A percentile compares a stretch with the other conserved stretches of the same genome.
Evolutionary conservation across 2,113 vertebrate species (phyloP).

Genomic region (Rattus rattus): DNA sequence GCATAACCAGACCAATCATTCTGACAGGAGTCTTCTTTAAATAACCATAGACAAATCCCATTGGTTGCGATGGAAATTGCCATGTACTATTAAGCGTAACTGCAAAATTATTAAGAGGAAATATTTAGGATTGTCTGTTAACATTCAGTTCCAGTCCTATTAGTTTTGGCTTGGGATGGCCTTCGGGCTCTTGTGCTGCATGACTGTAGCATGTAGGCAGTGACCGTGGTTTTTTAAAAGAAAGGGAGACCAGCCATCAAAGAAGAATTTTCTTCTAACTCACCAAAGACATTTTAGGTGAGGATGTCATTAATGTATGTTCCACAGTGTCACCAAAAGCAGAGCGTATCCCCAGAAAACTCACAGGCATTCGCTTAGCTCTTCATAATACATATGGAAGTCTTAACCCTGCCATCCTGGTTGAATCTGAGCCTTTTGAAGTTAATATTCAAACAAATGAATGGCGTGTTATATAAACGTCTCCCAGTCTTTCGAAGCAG

Average conservation of each 20-base stretch:
- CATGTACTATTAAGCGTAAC: slow-evolving; percentile 47
- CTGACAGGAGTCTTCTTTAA: slow-evolving; percentile 30
- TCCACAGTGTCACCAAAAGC: slow-evolving; percentile 39
- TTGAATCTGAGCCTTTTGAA: slow-evolving; percentile 7
- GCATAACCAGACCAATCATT: slow-evolving; percentile 6
- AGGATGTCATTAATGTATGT: slow-evolving; percentile 49
- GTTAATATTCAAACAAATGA: slow-evolving; percentile 44
- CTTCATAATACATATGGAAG: slow-evolving; percentile 2
- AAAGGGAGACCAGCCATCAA: slow-evolving; percentile 13
- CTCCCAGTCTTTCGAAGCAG: background rate
- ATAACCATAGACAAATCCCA: background rate
- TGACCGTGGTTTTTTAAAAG: background rate
- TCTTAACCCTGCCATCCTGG: background rate
- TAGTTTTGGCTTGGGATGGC: slow-evolving; percentile 42
- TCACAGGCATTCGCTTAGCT: slow-evolving; percentile 15
- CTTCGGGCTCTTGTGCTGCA: background rate
- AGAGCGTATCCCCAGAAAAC: slow-evolving; percentile 48
- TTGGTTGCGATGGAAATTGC: slow-evolving; percentile 32
- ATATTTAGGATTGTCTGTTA: slow-evolving; percentile 55
- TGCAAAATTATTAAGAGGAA: slow-evolving; percentile 42
- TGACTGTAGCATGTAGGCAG: slow-evolving; percentile 36
- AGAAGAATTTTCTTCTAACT: slow-evolving; percentile 63
- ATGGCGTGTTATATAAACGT: background rate
- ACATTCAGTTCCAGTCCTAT: slow-evolving; percentile 41
- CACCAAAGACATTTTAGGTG: slow-evolving; percentile 62